These are phyloP conservation scores for Ophraella communa DNA, from an alignment of 2,888 invertebrate genomes.

Conservation along the genomic window DNA sequence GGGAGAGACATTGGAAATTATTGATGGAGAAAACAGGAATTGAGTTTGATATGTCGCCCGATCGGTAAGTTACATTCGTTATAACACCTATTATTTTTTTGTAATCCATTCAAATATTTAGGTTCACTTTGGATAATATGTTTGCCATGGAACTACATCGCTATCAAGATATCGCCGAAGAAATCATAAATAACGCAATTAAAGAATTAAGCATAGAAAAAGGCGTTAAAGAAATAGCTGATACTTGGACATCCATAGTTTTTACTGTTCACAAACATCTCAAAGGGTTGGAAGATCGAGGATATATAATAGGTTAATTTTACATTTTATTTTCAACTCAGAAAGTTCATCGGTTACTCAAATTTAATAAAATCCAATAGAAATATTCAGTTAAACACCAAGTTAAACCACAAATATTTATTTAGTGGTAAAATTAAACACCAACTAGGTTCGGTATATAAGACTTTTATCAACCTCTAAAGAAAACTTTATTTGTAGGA, in stretches of 20 bases:
- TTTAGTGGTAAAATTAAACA: too few species aligned
- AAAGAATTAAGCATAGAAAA: slow-evolving; percentile 92
- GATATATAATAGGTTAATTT: slow-evolving; percentile 52
- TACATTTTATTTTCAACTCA: slow-evolving; percentile 64
- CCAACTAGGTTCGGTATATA: too few species aligned
- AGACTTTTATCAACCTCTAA: too few species aligned
- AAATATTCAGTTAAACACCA: too few species aligned
- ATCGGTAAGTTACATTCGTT: slow-evolving; percentile 48
- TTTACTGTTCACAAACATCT: slow-evolving; percentile 72
- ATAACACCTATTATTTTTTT: slow-evolving; percentile 77
- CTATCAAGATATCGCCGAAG: slow-evolving; percentile 83
- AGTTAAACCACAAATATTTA: too few species aligned
- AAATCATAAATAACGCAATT: slow-evolving; percentile 86
- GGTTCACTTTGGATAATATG: slow-evolving; percentile 88
- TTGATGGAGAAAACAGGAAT: slow-evolving; percentile 86
- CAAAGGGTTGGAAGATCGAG: slow-evolving; percentile 80
- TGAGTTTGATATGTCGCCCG: slow-evolving; percentile 86
- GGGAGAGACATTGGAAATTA: slow-evolving; percentile 89
- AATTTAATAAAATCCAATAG: too few species aligned
- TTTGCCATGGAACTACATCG: slow-evolving; percentile 88
- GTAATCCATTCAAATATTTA: slow-evolving; percentile 56
- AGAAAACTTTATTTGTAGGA: too few species aligned
- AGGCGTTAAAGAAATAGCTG: slow-evolving; percentile 82
- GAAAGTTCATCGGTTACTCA: too few species aligned
- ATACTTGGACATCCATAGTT: slow-evolving; percentile 71